phyloP scores from a whole-genome alignment of 1,140 invertebrate species.

The Drosophila obscura region DNA sequence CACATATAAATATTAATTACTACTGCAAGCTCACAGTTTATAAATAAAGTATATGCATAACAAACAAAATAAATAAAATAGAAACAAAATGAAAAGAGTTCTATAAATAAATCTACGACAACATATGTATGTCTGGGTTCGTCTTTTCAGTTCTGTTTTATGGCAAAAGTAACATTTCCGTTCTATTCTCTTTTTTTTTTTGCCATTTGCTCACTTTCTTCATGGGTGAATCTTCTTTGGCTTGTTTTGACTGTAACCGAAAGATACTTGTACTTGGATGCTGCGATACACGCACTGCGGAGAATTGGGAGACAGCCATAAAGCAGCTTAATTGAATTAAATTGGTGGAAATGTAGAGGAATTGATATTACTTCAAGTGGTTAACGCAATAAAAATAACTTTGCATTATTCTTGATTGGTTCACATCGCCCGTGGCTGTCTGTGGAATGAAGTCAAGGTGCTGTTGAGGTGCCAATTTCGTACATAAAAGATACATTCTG shows the following conservation, averaged over 20 bases:
- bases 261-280: slow-evolving; percentile 11
- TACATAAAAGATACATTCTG: background rate
- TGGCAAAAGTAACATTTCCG: slow-evolving; percentile 66
- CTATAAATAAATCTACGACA: slow-evolving; percentile 55
- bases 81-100: slow-evolving; percentile 26
- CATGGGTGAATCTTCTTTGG: slow-evolving; percentile 9
- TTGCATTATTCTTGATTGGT: slow-evolving; percentile 57
- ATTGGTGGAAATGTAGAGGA: slow-evolving; percentile 66
- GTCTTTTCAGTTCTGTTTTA: slow-evolving; percentile 38
- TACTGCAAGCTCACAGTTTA: slow-evolving; percentile 37
- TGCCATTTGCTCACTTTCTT: slow-evolving; percentile 3
- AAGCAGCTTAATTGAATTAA: slow-evolving; percentile 77
- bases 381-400: slow-evolving; percentile 53
- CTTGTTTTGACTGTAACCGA: slow-evolving; percentile 42
- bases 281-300: slow-evolving; percentile 33
- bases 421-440: slow-evolving; percentile 6
- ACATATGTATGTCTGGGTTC: slow-evolving; percentile 27
- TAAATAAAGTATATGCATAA: slow-evolving; percentile 52
- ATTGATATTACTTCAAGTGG: slow-evolving; percentile 64
- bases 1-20: slow-evolving; percentile 38
- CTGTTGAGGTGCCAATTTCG: slow-evolving; percentile 43
- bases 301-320: slow-evolving; percentile 27
- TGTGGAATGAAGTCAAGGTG: slow-evolving; percentile 29
- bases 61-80: slow-evolving; percentile 43
- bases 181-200: slow-evolving; percentile 32